Evolutionary conservation across 2,888 invertebrate species (phyloP).

Genomic region (Gerosis bhagava): DNA sequence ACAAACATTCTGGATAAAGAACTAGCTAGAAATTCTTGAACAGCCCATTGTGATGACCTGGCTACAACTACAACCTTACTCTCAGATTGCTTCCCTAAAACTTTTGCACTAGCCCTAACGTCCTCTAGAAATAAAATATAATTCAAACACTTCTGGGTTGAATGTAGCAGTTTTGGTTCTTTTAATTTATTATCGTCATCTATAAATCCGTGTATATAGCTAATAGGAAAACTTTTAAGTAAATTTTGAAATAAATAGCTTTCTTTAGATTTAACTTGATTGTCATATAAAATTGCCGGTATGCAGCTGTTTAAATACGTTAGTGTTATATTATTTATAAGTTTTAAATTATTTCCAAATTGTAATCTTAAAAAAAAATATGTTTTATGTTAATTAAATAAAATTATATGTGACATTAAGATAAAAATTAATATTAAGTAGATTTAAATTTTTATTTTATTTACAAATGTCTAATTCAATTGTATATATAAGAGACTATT

Average conservation of each 20-base stretch:
- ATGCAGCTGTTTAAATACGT: slow-evolving; percentile 85
- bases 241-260: slow-evolving; percentile 81
- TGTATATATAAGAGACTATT: no score
- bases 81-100: slow-evolving; percentile 83
- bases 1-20: slow-evolving; percentile 84
- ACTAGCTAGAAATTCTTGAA: slow-evolving; percentile 86
- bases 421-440: no score
- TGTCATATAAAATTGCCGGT: slow-evolving; percentile 86
- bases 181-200: slow-evolving; percentile 67
- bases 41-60: slow-evolving; percentile 88
- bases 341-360: no score
- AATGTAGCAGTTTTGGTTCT: slow-evolving; percentile 66
- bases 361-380: no score
- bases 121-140: slow-evolving; percentile 87
- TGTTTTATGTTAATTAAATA: no score
- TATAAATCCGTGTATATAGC: slow-evolving; percentile 84
- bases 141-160: slow-evolving; percentile 80
- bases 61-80: slow-evolving; percentile 86
- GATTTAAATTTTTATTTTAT: no score
- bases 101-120: slow-evolving; percentile 79
- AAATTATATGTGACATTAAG: no score
- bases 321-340: slow-evolving; percentile 82
- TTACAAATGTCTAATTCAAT: no score
- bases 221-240: slow-evolving; percentile 78
- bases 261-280: slow-evolving; percentile 77